Evolutionary conservation across 1,140 invertebrate genomes (phyloP).

Genomic region (Caenorhabditis inopinata): DNA sequence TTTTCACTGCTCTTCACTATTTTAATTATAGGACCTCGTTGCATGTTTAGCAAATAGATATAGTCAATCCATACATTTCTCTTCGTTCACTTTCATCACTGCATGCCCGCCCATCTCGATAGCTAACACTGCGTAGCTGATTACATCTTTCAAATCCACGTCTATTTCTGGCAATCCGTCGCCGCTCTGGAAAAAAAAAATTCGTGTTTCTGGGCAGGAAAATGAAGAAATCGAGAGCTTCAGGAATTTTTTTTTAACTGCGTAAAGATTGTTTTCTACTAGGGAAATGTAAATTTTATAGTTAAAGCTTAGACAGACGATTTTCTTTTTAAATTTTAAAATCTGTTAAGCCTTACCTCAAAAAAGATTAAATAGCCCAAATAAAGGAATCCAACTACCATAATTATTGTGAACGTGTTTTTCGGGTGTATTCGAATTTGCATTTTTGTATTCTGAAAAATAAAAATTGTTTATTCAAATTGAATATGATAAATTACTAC

Average conservation of each 20-base stretch:
- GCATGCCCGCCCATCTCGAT: constrained; percentile 64
- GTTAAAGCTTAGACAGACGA: too few relatives aligned
- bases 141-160: constrained; percentile 57
- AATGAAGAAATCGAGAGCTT: too few relatives aligned
- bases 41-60: not conserved
- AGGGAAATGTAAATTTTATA: too few relatives aligned
- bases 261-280: too few relatives aligned
- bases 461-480: not conserved
- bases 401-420: constrained; percentile 54
- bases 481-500: too few relatives aligned
- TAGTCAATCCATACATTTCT: constrained; percentile 38
- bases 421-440: constrained; percentile 54
- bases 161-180: constrained; percentile 61
- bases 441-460: constrained; percentile 40
- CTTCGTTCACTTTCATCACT: constrained; percentile 54
- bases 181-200: constrained; percentile 27
- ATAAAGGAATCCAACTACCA: constrained; percentile 54
- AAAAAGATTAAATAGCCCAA: constrained; percentile 57
- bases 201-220: not conserved
- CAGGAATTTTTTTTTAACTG: too few relatives aligned
- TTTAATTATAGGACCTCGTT: too few relatives aligned
- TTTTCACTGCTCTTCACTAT: too few relatives aligned
- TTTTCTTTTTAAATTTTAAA: too few relatives aligned
- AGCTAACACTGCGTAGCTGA: constrained; percentile 63
- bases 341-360: too few relatives aligned